phyloP scores from a whole-genome alignment of 2,888 invertebrate genomes.

The Dryococelus australis region DNA sequence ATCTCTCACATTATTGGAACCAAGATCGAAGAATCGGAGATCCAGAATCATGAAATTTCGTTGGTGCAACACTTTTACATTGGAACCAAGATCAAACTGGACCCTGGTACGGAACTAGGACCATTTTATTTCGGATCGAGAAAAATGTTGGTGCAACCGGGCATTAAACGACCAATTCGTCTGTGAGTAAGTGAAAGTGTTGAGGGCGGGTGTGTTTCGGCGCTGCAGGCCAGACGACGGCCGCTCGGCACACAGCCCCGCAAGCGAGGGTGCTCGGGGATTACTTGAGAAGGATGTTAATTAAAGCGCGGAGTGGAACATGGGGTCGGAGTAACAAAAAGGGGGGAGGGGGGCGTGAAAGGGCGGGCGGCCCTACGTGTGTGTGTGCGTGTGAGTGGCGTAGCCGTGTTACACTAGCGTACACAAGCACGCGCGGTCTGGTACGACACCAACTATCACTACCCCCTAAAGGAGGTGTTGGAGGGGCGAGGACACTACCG shows the following conservation, averaged over 20 bases:
- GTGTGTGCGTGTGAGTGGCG: neutral
- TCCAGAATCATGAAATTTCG: no score
- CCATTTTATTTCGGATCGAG: no score
- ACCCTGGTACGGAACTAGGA: no score
- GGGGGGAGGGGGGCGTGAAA: neutral
- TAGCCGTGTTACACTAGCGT: neutral
- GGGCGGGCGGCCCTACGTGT: neutral
- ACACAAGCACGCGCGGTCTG: neutral
- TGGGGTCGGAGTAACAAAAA: neutral
- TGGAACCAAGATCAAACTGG: no score
- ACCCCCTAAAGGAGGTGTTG: no score
- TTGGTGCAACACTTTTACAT: no score
- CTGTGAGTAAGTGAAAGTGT: no score
- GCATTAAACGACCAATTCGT: no score
- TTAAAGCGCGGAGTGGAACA: slow-evolving; percentile 32
- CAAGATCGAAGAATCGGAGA: no score
- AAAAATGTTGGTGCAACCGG: no score
- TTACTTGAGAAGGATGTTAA: slow-evolving; percentile 36
- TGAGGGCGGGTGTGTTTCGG: neutral
- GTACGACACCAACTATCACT: neutral
- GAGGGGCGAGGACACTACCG: no score
- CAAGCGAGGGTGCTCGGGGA: slow-evolving; percentile 24
- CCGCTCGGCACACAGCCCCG: neutral
- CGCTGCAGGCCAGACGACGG: neutral
- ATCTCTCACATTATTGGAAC: no score